Evolutionary conservation across 2,797 vertebrate genomes (phyloP).

Genomic region (Manis javanica): DNA sequence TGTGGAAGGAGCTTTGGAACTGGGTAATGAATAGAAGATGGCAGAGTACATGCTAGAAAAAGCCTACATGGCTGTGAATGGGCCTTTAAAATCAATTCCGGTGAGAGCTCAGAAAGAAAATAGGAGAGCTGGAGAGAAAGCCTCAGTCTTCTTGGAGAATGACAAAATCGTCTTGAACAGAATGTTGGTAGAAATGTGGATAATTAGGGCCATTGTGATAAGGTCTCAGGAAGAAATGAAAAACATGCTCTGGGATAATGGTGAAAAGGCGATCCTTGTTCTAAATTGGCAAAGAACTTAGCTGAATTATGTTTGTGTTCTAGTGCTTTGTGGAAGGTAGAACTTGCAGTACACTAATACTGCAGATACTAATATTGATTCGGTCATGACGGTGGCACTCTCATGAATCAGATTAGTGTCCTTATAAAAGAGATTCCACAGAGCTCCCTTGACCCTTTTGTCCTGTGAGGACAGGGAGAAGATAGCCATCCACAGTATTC

Average conservation of each 20-base stretch:
- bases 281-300: neutral
- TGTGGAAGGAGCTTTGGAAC: neutral
- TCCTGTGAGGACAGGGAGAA: neutral
- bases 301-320: neutral
- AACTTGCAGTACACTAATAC: neutral
- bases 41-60: neutral
- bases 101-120: neutral
- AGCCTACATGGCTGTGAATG: neutral
- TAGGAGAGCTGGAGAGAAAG: neutral
- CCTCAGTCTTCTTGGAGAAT: neutral
- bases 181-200: neutral
- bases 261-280: neutral
- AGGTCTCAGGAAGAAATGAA: neutral
- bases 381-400: neutral
- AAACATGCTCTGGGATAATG: neutral
- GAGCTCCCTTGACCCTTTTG: neutral
- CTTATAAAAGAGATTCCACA: neutral
- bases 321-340: neutral
- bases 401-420: neutral
- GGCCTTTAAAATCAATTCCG: neutral
- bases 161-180: neutral
- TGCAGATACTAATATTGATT: neutral
- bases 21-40: neutral
- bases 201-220: neutral
- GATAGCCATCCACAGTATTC: neutral